Conservation (phyloP, 2,888 invertebrate species). For the Caenorhabditis parvicauda region DNA sequence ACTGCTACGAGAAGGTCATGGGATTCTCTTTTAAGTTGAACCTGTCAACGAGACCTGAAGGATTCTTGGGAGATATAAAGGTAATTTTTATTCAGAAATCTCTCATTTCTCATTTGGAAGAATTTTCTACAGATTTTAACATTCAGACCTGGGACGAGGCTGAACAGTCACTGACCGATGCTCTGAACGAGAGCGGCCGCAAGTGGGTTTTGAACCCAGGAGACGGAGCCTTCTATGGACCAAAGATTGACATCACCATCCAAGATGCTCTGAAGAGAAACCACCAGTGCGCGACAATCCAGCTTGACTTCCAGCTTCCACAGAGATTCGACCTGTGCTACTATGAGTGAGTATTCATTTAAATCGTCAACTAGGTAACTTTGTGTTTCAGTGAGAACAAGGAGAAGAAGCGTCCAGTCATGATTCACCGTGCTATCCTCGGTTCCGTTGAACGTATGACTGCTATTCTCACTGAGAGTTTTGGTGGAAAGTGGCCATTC, state of each 20-base stretch:
- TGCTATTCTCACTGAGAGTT: conserved; percentile 92
- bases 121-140: background rate
- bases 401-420: conserved; percentile 88
- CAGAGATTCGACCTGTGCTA: conserved; percentile 79
- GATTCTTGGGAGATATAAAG: conserved; percentile 54
- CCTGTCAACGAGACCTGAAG: conserved; percentile 85
- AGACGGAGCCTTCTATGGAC: conserved; percentile 98
- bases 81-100: conserved; percentile 22
- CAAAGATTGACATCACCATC: conserved; percentile 83
- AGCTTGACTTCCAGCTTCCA: conserved; percentile 95
- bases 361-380: background rate
- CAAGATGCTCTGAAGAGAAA: conserved; percentile 81
- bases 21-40: conserved; percentile 91
- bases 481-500: conserved; percentile 98
- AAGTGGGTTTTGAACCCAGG: conserved; percentile 79
- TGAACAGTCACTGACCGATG: conserved; percentile 70
- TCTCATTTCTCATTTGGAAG: too few species aligned
- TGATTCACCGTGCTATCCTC: conserved; percentile 92
- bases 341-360: conserved; percentile 65
- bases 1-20: conserved; percentile 80
- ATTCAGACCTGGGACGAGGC: conserved; percentile 57
- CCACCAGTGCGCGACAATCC: conserved; percentile 95
- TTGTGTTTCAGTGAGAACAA: conserved; percentile 74
- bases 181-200: conserved; percentile 78
- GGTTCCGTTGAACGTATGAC: conserved; percentile 98